phyloP scores from a whole-genome alignment of 37 sponge, comb jelly and placozoan species.

The Mnemiopsis leidyi region DNA sequence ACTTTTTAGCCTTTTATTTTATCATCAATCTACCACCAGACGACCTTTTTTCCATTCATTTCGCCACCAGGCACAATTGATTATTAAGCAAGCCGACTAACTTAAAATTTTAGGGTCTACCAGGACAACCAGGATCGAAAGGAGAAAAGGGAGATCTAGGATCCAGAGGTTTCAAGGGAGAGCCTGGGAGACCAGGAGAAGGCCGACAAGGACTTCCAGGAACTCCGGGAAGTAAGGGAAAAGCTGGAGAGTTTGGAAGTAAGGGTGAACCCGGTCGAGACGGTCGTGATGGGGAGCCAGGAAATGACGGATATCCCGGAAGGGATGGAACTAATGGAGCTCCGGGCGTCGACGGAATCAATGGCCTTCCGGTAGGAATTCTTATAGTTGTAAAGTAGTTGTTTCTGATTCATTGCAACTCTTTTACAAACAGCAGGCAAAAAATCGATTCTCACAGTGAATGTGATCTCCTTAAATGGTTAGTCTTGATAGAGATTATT shows the following conservation, averaged over 20 bases:
- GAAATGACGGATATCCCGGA: background rate
- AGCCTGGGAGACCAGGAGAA: background rate
- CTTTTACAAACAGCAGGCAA: too few relatives aligned
- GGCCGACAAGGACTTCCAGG: conserved; percentile 18
- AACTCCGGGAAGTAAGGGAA: background rate
- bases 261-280: background rate
- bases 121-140: conserved; percentile 29
- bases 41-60: background rate
- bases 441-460: too few relatives aligned
- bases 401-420: background rate
- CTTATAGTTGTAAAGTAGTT: background rate
- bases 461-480: too few relatives aligned
- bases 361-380: background rate
- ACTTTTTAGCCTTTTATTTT: background rate
- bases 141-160: background rate
- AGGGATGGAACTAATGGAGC: background rate
- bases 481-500: too few relatives aligned
- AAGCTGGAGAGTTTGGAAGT: conserved; percentile 4
- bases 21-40: background rate
- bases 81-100: too few relatives aligned
- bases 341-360: background rate
- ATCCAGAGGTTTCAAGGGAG: background rate
- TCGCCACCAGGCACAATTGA: too few relatives aligned
- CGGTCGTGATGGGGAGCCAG: background rate
- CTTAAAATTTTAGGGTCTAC: background rate